Evolutionary conservation across 2,797 vertebrate species (phyloP), one percentile per base, ranked within the genome.

Genomic region (Betta splendens): DNA sequence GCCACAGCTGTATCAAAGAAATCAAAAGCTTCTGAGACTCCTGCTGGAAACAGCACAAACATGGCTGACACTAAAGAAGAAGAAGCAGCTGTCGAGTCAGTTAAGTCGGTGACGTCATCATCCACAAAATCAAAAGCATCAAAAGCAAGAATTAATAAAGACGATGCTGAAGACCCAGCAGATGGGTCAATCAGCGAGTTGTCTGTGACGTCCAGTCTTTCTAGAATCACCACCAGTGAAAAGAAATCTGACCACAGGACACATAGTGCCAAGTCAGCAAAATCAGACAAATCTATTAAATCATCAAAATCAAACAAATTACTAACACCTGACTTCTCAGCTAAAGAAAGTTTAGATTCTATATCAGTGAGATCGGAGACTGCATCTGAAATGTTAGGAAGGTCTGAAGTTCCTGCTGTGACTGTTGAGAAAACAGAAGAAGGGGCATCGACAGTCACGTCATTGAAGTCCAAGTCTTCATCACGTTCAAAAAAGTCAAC

Each of bases 401-500:
- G 7, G 17, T 58, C 77, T 11, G 64, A 75, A 26, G 36, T 85
- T 18, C 76, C 83, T 5, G 52, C 63, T 17, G 60, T 86, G 33
- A 84, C 67, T 4, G 11, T 79, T 23, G 81, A 80, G 15, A 73
- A 79, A 50, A 70, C 42, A 60, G 69, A 81, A 51, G 69, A 83
- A 15, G 71, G 73, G 65, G 48, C 65, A n/a, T 15, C 46, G 3
- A 87, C 88, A 68, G 73, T 58, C 11, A 68, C 66, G 55, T 91
- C 87, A 26, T 62, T 62, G 35, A 89, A 83, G 61, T 87, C 89
- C 11, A 84, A 75, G 35, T 31, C 33, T 47, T 90, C 91, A 18
- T 64, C 22, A 18, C 83, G 64, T 57, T 91, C 90, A 51, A 90
- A 56, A 60, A 87, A 68, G 21, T 89, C 87, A 31, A 83, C 29